Base-by-base conservation (phyloP, 2,888 invertebrate genomes). In the Cephalotes varians region DNA sequence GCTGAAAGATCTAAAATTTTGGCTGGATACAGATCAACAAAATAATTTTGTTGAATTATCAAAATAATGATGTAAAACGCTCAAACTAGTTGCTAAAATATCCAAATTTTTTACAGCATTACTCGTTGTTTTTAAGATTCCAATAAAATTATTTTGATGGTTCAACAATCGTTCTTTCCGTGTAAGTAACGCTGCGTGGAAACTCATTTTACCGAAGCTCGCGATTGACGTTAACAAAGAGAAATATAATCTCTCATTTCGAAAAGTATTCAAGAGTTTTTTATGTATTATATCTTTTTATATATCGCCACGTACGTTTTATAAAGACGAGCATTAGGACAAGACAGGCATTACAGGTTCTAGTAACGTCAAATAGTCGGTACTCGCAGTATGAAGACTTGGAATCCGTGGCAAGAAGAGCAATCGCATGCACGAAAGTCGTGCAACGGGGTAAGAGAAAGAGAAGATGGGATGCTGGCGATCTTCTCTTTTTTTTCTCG, bases 391-490 rank as follows among this genome's bases (percentile, higher is more conserved):
- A n/a, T 28, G 18, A 28, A 40, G 76, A 31, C 49, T 62, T 12
- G 34, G 47, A 74, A 60, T 34, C 4, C 12, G 34, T 25, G 49
- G 18, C 18, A 7, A 18, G 44, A 60, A 31, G 47, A 15, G 49
- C 62, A 62, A 74, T 76, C 37, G 34, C 34, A 12, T 44, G 34
- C 54, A 49, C 34, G 28, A 79, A 72, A 47, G 15, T 58, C 47
- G 54, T 49, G 67, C n/a, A 18, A 51, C 15, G 49, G 31, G 31
- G 40, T 34, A 12, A 64, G 21, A 58, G 34, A 56, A 25, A 40
- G 49, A 7, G 72, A 62, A 18, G 31, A 37, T 60, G 81, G 56
- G 64, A 15, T 64, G 56, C 56, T 49, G 47, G 31, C 18, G 18
- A 62, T 56, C 44, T 31, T 62, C 31, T 25, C 58, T 76, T 58